phyloP scores from a whole-genome alignment of 2,797 vertebrate genomes.

The Galago senegalensis region DNA sequence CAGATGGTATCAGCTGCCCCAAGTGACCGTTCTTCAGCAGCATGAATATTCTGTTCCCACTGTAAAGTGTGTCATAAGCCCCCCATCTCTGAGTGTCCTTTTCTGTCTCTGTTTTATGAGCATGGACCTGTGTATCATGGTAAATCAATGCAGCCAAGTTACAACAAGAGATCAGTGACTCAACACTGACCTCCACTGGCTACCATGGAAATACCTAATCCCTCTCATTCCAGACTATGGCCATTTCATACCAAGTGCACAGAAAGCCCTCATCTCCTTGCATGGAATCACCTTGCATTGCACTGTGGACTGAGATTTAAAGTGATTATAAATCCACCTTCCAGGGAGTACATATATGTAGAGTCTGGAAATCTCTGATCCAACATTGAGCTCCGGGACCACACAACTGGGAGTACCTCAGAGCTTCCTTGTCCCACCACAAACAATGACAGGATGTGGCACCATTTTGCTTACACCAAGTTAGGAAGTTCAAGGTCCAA shows the following conservation, averaged over 20 bases:
- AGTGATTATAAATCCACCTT: not conserved
- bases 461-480: not conserved
- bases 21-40: not conserved
- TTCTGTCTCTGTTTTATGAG: slow-evolving; percentile 48
- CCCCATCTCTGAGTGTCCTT: slow-evolving; percentile 49
- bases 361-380: not conserved
- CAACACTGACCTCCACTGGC: slow-evolving; percentile 87
- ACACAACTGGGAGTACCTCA: not conserved
- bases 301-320: not conserved
- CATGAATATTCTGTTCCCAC: not conserved
- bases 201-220: not conserved
- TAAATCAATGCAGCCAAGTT: not conserved
- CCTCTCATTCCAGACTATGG: not conserved
- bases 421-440: not conserved
- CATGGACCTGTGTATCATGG: not conserved
- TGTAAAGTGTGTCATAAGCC: not conserved
- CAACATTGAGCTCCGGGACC: not conserved
- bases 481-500: not conserved
- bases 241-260: not conserved
- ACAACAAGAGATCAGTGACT: slow-evolving; percentile 71
- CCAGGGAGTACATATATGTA: not conserved
- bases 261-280: no score
- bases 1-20: not conserved
- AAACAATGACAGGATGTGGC: not conserved
- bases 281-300: not conserved